Base-by-base conservation (phyloP, 2,113 vertebrate genomes). In the Chaenocephalus aceratus region DNA sequence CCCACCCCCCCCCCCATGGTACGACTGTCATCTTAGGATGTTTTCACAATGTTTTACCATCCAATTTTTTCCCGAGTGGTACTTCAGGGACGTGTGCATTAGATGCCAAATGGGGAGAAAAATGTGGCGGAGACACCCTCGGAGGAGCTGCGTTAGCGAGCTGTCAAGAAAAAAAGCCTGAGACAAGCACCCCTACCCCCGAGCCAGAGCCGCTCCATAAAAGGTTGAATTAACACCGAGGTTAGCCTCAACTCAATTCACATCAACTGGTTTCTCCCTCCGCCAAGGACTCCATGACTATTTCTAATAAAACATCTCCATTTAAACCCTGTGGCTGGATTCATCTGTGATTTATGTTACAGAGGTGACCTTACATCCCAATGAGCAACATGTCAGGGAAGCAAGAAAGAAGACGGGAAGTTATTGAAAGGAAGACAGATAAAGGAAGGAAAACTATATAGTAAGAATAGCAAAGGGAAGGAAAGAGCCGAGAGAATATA, bases 21-120 rank as follows among this genome's bases (percentile, higher is more conserved):
- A 77, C 67, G 53, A 78, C 91, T 86, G 73, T 91, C 92, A 92
- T 92, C 90, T 45, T 10, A 82, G 62, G 79, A 93, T 94, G 94
- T 95, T 94, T 94, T 93, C 93, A 92, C 93, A 83, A 88, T 93
- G 92, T 95, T 94, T 93, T 88, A 91, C 89, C 87, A 79, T 88
- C 85, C 89, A 8, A 76, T 84, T 91, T 89, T 89, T 80, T 61
- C 9, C 34, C 53, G 63, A 86, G 76, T 86, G 89, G 89, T 86
- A 85, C 90, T 86, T 84, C 75, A 15, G 88, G 91, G 92, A 95
- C 79, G 93, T 95, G 94, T 95, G 94, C 94, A 95, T 95, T 93
- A 93, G 92, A 94, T 68, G 77, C 92, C 91, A 91, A 94, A 92
- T 75, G 82, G 90, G 86, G 86, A 86, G 85, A 84, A 89, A 89